Evolutionary conservation across 2,888 invertebrate species (phyloP).

Genomic region (Eilema griseolum): DNA sequence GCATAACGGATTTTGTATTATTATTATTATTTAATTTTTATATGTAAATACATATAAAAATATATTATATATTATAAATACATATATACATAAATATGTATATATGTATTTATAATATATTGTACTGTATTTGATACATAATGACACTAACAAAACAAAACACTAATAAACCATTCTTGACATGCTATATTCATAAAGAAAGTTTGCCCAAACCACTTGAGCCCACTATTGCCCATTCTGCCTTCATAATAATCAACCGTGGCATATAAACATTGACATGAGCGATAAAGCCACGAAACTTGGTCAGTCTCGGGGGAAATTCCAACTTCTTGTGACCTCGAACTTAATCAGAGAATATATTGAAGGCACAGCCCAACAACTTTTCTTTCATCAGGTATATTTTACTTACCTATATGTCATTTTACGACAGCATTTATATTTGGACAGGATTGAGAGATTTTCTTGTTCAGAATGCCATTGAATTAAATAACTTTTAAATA

Average conservation of each 20-base stretch:
- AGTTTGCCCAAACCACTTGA: constrained; percentile 25
- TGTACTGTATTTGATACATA: background rate
- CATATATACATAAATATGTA: no score
- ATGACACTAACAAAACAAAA: constrained; percentile 8
- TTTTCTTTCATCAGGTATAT: constrained; percentile 5
- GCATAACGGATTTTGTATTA: no score
- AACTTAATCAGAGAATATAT: constrained; percentile 3
- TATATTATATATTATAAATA: no score
- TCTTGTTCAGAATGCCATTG: background rate
- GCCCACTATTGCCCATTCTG: constrained; percentile 27
- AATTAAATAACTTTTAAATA: background rate
- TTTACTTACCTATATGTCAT: background rate
- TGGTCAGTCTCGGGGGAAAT: constrained; percentile 68
- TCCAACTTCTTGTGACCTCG: constrained; percentile 49
- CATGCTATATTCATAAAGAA: constrained; percentile 44
- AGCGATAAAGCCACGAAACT: constrained; percentile 61
- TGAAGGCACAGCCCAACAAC: constrained; percentile 1
- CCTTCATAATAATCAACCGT: constrained; percentile 55
- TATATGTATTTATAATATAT: background rate
- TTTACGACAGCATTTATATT: background rate
- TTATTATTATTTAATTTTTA: no score
- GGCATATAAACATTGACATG: constrained; percentile 62
- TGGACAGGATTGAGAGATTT: background rate
- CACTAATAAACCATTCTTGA: constrained; percentile 30
- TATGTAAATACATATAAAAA: no score